Conservation (phyloP, 1,140 invertebrate genomes). For the Drosophila pandora region DNA sequence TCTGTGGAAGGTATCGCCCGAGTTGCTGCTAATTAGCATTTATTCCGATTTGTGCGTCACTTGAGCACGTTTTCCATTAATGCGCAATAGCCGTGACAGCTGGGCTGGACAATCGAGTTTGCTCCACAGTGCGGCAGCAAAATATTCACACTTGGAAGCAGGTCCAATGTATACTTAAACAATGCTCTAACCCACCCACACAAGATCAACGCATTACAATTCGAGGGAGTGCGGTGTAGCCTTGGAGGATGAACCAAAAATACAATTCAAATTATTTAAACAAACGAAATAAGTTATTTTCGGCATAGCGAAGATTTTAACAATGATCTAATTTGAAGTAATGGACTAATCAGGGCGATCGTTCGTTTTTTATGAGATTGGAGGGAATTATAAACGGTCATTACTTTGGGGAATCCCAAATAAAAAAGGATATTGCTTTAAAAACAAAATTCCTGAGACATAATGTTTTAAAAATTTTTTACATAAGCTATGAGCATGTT, state of each 20-base stretch:
- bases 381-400: no score
- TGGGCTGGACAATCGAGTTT: not conserved
- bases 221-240: constrained; percentile 7
- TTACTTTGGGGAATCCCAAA: no score
- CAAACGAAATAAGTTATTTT: not conserved
- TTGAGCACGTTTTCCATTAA: constrained; percentile 38
- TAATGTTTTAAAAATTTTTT: no score
- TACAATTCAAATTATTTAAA: not conserved
- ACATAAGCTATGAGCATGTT: no score
- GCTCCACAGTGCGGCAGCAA: constrained; percentile 5
- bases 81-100: constrained; percentile 36
- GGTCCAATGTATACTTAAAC: constrained; percentile 22
- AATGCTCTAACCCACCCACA: not conserved
- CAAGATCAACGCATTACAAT: constrained; percentile 2
- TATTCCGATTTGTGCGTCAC: constrained; percentile 36
- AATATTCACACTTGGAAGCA: constrained; percentile 7
- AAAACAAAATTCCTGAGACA: no score
- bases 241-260: not conserved
- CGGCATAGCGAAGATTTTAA: not conserved
- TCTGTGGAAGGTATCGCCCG: constrained; percentile 18
- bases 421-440: no score
- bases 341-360: no score
- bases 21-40: constrained; percentile 31
- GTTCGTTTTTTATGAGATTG: no score
- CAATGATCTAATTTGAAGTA: no score